Evolutionary conservation across 2,888 invertebrate genomes (phyloP), one percentile per base, ranked within the genome.

Genomic region (Sialis lutaria): DNA sequence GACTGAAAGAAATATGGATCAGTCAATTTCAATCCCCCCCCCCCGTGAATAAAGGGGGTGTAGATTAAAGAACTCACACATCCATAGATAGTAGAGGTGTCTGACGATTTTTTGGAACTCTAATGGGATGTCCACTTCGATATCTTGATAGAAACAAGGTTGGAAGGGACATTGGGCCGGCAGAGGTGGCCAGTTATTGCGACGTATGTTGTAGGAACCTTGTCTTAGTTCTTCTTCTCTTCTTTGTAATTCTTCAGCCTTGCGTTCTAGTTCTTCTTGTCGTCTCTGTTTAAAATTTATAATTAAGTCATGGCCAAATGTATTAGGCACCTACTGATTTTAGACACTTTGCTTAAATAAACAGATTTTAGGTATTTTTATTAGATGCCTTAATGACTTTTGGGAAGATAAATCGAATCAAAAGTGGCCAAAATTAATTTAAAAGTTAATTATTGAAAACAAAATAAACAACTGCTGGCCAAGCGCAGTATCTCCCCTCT

Each of bases 91-190:
- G 64, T 97, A 98, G 49, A 96, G 73, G 61, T 90, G 82, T 55
- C 90, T 82, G 34, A 98, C 97, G 57, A 95, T 82, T 65, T 85
- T 85, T 67, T 98, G 97, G 69, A 98, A 98, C 65, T 97, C 95
- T 44, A 89, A 73, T 30, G 96, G 95, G 64, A 99, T 99, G 63
- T 99, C 98, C 42, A 98, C 88, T 64, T 91, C 90, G 57, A 99
- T 95, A 66, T 99, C 97, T 73, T 98, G 97, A 67, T 97, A 97
- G 70, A 99, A 98, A 66, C 98, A 99, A 0, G 98, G 97, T 62
- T 95, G 90, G 51, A 96, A 77, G 50, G 91, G 93, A 57, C 88
- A 89, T 59, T 84, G 83, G 46, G 84, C 80, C 1, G 98, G 97
- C 53, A 99, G 66, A 0, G 98, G 98, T 1, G 98, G 98, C 95